Evolutionary conservation across 2,797 vertebrate genomes (phyloP).

Genomic region (Leuciscus waleckii): DNA sequence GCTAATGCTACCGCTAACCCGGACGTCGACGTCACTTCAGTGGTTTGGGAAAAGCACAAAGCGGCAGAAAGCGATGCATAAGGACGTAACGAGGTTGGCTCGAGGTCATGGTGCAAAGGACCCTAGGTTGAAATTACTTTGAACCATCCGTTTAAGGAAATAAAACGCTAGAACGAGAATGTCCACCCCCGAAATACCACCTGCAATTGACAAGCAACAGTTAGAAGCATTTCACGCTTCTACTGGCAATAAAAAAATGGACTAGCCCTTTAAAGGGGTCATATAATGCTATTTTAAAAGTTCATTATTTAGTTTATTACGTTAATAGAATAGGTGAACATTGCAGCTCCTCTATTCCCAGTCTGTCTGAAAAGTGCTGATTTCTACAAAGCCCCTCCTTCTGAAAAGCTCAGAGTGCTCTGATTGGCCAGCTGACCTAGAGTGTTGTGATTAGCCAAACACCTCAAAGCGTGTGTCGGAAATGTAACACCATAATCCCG

Average conservation of each 20-base stretch:
- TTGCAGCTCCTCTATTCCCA: neutral
- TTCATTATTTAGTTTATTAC: too few species aligned
- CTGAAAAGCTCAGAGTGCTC: neutral
- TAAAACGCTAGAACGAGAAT: neutral
- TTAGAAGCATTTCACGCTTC: neutral
- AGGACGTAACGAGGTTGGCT: too few species aligned
- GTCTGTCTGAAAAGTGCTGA: neutral
- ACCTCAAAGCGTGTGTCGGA: neutral
- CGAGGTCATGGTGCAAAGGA: too few species aligned
- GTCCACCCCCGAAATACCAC: neutral
- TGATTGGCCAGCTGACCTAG: neutral
- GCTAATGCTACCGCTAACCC: too few species aligned
- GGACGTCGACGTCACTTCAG: too few species aligned
- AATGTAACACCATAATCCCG: neutral
- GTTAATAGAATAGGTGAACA: too few species aligned
- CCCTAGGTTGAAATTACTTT: too few species aligned
- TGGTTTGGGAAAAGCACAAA: too few species aligned
- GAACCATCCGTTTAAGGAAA: neutral
- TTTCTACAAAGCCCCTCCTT: neutral
- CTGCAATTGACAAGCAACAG: neutral
- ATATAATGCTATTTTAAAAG: too few species aligned
- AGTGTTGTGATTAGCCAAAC: neutral
- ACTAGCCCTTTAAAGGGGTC: too few species aligned
- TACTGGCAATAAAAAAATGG: too few species aligned
- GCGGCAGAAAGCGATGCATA: too few species aligned